Percentiles rank a stretch among this genome's conserved stretches.
Conservation (phyloP, 2,888 invertebrate genomes). For the Agrotis ipsilon region DNA sequence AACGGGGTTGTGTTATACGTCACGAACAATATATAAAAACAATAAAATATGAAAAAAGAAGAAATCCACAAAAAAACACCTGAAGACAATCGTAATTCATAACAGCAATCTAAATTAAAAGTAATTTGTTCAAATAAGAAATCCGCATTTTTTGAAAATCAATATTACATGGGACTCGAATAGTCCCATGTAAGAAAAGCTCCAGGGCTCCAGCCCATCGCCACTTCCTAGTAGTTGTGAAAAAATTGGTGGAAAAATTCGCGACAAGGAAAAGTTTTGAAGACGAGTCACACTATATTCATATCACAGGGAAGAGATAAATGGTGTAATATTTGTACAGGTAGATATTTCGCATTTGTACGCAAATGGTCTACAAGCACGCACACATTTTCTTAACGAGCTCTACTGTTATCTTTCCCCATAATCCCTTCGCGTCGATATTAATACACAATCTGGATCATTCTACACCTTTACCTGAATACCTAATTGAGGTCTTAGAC, state of each 20-base stretch:
- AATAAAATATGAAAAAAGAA: too few relatives aligned
- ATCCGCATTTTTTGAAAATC: too few relatives aligned
- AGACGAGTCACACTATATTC: not conserved
- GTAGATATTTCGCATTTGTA: not conserved
- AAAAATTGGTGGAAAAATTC: too few relatives aligned
- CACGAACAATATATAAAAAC: too few relatives aligned
- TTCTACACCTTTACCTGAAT: constrained; percentile 86
- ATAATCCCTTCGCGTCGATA: constrained; percentile 72
- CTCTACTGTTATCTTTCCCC: constrained; percentile 62
- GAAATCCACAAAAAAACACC: not conserved
- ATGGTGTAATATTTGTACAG: not conserved
- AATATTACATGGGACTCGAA: too few relatives aligned
- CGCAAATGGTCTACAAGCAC: constrained; percentile 35
- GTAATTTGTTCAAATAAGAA: too few relatives aligned
- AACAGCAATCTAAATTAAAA: too few relatives aligned
- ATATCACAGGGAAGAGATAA: not conserved
- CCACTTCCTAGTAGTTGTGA: too few relatives aligned
- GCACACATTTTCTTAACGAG: constrained; percentile 55
- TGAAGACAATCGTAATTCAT: not conserved
- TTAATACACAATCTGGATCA: constrained; percentile 86
- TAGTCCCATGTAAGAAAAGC: too few relatives aligned
- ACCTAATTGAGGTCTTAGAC: constrained; percentile 81
- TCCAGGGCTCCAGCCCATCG: too few relatives aligned
- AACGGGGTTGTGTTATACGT: too few relatives aligned
- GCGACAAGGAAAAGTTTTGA: too few relatives aligned